Conservation (phyloP, 2,797 vertebrate species). For the Enteromius unitaeniatus region DNA sequence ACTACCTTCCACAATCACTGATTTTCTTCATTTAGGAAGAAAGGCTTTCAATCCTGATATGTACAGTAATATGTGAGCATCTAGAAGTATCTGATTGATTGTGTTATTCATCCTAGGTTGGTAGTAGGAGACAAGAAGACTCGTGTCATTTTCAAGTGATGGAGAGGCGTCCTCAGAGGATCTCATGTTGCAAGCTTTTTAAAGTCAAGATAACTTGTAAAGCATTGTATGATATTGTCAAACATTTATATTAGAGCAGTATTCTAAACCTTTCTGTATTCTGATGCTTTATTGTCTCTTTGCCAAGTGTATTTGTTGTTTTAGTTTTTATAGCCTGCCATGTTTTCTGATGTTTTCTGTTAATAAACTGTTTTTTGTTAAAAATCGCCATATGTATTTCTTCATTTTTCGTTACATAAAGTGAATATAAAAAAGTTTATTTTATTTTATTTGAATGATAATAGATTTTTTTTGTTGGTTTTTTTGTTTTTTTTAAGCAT, state of each 20-base stretch:
- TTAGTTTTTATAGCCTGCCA: not conserved
- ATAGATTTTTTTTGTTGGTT: no score
- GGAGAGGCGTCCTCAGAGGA: not conserved
- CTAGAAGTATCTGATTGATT: not conserved
- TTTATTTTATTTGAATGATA: no score
- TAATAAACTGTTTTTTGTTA: conserved; percentile 38
- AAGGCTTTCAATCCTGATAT: not conserved
- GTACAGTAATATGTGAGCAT: not conserved
- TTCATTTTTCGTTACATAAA: not conserved
- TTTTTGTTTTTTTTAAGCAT: no score
- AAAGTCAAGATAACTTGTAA: conserved; percentile 16
- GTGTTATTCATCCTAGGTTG: conserved; percentile 65
- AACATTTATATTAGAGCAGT: conserved; percentile 29
- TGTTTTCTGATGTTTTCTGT: conserved; percentile 32
- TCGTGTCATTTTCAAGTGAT: conserved; percentile 71
- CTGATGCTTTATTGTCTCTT: not conserved
- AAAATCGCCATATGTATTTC: not conserved
- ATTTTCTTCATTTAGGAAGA: not conserved
- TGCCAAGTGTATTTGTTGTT: conserved; percentile 22
- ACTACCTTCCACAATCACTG: not conserved
- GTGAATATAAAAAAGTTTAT: not conserved
- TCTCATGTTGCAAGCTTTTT: conserved; percentile 9
- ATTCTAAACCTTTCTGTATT: not conserved
- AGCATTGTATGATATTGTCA: conserved; percentile 29
- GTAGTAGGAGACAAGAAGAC: conserved; percentile 75